Evolutionary conservation across 1,140 invertebrate genomes (phyloP), one percentile per base, ranked within the genome.

Genomic region (Contarinia nasturtii): DNA sequence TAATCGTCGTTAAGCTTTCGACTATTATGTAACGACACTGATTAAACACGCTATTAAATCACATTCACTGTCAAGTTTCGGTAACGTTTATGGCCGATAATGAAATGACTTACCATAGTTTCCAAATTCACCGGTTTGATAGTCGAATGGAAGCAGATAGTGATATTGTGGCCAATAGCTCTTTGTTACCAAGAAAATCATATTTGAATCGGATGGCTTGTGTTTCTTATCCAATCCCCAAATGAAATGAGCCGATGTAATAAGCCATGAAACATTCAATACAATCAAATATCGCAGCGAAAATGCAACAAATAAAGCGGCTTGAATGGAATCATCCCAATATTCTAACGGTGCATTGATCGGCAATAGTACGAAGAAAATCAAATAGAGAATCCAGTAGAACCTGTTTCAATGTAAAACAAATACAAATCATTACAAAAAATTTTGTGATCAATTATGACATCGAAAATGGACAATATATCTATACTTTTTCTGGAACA

Each of bases 101-200:
- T n/a, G n/a, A 15, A 40, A 18, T 12, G 14, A 40, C 58, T 59
- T 55, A 68, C 74, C 72, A 54, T 87, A 87, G 27, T 70, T 70
- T 1, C 83, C 82, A 47, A 73, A 86, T 64, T 87, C 84, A 8
- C 77, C 76, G 14, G 70, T 76, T 55, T 81, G 80, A 59, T 82
- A 86, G 50, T 87, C 83, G 65, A 74, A 76, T 0, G 82, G 77
- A 2, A 82, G 55, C 2, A 83, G 53, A 50, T 87, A 86, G 53
- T 87, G 83, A 51, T 84, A 87, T 45, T 80, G 75, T 0, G 75
- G 71, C 84, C 82, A 86, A 52, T 77, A 77, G 1, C 72, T 77
- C 55, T 80, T 81, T 1, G 68, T 75, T 0, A 86, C 52, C 33
- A 86, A 58, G 53, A 86, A 86, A 4, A 85, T 73, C 22, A 74